Conservation (phyloP, 1,140 invertebrate species). For the Ceratosolen solmsi region DNA sequence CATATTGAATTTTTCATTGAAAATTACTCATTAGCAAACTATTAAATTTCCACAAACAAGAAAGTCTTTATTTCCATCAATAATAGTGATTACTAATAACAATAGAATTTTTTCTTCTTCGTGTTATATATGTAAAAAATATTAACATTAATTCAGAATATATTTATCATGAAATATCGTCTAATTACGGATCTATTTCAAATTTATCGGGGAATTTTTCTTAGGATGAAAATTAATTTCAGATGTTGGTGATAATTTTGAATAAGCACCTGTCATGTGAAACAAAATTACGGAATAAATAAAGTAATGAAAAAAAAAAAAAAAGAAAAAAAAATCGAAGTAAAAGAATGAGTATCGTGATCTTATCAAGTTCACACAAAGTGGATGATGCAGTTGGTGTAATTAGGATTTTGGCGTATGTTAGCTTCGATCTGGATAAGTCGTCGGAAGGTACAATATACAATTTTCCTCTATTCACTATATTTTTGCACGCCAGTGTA, state of each 20-base stretch:
- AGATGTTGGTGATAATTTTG: too few species aligned
- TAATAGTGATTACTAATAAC: too few species aligned
- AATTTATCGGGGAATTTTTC: too few species aligned
- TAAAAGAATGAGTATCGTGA: background rate
- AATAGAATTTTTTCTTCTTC: too few species aligned
- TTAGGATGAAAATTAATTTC: too few species aligned
- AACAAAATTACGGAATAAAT: background rate
- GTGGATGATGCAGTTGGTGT: background rate
- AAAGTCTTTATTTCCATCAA: too few species aligned
- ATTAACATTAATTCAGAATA: too few species aligned
- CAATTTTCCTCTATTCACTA: background rate
- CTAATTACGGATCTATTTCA: too few species aligned
- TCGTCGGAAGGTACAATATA: background rate
- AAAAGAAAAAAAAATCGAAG: background rate
- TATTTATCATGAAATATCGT: too few species aligned
- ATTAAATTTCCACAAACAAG: too few species aligned
- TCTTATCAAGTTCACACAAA: conserved; percentile 18
- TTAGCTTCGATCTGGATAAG: conserved; percentile 38
- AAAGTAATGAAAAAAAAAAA: background rate
- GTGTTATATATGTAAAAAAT: too few species aligned
- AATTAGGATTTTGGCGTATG: background rate
- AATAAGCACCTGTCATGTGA: background rate
- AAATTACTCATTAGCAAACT: background rate
- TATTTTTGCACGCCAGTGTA: background rate
- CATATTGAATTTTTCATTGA: background rate